Percentiles rank a stretch among this genome's conserved stretches.
phyloP scores from a whole-genome alignment of 2,113 vertebrate genomes.

The Oryzias curvinotus region DNA sequence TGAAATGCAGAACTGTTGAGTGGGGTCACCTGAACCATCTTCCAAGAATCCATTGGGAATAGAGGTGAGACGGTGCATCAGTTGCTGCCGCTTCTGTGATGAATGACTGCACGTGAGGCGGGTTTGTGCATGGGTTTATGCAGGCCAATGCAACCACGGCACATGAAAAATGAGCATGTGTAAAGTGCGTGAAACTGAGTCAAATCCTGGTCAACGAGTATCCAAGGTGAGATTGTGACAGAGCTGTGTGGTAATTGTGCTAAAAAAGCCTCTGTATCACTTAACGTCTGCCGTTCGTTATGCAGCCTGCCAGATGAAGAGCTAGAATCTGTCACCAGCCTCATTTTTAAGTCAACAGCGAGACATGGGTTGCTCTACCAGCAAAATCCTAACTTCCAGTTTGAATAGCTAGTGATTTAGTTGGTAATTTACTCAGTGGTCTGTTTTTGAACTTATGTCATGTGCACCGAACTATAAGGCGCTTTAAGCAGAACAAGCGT shows the following conservation, averaged over 20 bases:
- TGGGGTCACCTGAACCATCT: constrained; percentile 33
- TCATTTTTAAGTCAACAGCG: constrained; percentile 19
- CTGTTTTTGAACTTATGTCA: too few relatives aligned
- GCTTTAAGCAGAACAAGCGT: too few relatives aligned
- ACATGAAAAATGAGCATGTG: background rate
- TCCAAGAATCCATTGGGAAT: constrained; percentile 15
- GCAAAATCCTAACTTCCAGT: constrained; percentile 41
- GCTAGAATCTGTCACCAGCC: constrained; percentile 1
- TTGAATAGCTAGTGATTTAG: constrained; percentile 4
- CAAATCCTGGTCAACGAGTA: constrained; percentile 26
- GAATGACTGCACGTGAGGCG: constrained; percentile 28
- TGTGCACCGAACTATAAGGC: too few relatives aligned
- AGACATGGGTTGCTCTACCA: constrained; percentile 15
- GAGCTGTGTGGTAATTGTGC: constrained; percentile 25
- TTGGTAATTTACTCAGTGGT: too few relatives aligned
- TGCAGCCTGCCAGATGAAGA: constrained; percentile 29
- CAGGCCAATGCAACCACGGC: constrained; percentile 6
- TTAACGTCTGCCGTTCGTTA: constrained; percentile 36
- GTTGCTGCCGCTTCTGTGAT: constrained; percentile 16
- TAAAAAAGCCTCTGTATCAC: constrained; percentile 39
- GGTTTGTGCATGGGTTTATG: constrained; percentile 15
- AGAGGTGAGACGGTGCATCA: constrained; percentile 9
- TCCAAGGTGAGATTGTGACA: constrained; percentile 41
- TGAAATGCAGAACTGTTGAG: constrained; percentile 30
- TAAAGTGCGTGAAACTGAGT: constrained; percentile 20